Conservation (phyloP, 1,140 invertebrate species). For the Saccostrea glomerata region DNA sequence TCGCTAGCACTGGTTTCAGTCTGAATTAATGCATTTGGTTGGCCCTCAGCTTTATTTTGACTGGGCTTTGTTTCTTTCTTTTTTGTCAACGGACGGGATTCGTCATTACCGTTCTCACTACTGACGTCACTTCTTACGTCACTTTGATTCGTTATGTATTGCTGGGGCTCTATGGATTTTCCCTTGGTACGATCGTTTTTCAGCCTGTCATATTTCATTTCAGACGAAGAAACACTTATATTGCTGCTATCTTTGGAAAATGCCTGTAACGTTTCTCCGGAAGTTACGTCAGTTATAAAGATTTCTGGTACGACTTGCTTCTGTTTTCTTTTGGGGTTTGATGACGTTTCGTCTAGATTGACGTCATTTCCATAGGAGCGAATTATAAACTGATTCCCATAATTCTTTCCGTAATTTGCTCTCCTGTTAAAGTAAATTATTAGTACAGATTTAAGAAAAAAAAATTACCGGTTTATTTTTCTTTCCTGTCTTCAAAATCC, state of each 20-base stretch:
- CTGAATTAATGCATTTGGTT: not conserved
- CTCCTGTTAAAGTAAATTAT: not conserved
- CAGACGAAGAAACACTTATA: not conserved
- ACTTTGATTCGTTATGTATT: slow-evolving; percentile 13
- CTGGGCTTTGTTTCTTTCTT: not conserved
- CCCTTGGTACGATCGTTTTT: not conserved
- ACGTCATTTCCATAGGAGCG: slow-evolving; percentile 21
- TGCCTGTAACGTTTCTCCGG: not conserved
- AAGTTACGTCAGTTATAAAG: not conserved
- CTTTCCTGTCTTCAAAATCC: too few species aligned
- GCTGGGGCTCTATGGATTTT: not conserved
- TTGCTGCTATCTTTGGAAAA: slow-evolving; percentile 17
- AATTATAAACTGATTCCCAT: slow-evolving; percentile 31
- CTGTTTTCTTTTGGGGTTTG: not conserved
- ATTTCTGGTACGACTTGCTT: not conserved
- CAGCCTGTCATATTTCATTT: slow-evolving; percentile 16
- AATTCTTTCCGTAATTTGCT: slow-evolving; percentile 11
- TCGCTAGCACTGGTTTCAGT: not conserved
- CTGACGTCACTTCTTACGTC: slow-evolving; percentile 20
- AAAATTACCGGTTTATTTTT: too few species aligned
- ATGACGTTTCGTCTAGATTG: not conserved
- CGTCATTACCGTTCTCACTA: not conserved
- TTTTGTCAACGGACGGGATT: not conserved
- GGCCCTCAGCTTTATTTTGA: not conserved
- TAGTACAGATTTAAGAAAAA: not conserved